phyloP scores from a whole-genome alignment of 2,113 vertebrate genomes.

The Phrynosoma blainvillii region DNA sequence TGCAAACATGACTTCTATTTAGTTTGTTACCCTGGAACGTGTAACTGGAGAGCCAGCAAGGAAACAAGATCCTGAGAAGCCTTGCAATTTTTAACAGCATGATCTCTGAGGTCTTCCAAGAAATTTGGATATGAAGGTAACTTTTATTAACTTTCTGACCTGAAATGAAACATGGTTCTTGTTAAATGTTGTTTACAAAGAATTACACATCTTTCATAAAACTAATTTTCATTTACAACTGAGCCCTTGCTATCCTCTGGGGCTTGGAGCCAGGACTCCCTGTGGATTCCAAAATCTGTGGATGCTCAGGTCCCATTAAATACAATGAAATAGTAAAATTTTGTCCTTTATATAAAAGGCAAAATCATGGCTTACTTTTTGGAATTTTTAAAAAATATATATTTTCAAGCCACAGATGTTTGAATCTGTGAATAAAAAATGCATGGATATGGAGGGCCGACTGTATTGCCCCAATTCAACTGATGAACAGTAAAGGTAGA shows the following conservation, averaged over 20 bases:
- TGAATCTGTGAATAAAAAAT: too few relatives aligned
- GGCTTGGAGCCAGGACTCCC: too few relatives aligned
- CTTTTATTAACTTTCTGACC: background rate
- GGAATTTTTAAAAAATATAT: too few relatives aligned
- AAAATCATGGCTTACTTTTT: too few relatives aligned
- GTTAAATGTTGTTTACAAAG: background rate
- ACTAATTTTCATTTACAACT: background rate
- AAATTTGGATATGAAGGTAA: background rate
- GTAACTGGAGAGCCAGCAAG: background rate
- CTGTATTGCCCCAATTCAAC: background rate
- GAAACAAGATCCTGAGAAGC: background rate
- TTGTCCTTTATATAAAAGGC: too few relatives aligned
- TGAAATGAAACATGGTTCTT: conserved; percentile 5
- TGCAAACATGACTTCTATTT: background rate
- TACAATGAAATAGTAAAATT: too few relatives aligned
- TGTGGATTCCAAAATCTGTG: too few relatives aligned
- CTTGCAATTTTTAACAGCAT: background rate
- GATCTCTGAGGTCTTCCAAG: background rate
- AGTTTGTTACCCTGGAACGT: background rate
- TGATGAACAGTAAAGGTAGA: background rate
- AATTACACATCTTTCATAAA: background rate
- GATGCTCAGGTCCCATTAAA: too few relatives aligned
- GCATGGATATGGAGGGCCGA: too few relatives aligned
- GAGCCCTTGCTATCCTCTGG: too few relatives aligned
- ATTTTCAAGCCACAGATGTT: too few relatives aligned